phyloP scores from a whole-genome alignment of 1,140 invertebrate species.

The Pollicipes pollicipes region DNA sequence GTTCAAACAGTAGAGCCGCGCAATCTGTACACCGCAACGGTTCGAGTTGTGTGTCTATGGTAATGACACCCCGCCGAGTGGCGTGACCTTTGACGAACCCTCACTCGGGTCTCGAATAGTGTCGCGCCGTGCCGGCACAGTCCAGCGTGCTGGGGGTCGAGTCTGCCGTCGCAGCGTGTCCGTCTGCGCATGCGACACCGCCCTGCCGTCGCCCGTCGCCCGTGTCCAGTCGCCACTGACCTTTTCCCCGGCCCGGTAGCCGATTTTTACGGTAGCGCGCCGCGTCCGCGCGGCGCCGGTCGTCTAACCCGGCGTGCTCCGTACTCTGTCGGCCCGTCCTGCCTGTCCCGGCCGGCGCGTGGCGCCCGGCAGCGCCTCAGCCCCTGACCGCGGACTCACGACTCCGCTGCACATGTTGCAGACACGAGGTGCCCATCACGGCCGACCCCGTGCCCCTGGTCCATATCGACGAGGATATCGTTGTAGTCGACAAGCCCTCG shows the following conservation, averaged over 20 bases:
- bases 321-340: too few species aligned
- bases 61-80: too few species aligned
- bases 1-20: too few species aligned
- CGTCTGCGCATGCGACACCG: neutral
- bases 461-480: slow-evolving; percentile 90
- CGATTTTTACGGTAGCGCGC: neutral
- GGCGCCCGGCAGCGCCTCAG: too few species aligned
- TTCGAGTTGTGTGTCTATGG: slow-evolving; percentile 7
- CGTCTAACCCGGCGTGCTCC: too few species aligned
- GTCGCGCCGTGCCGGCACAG: too few species aligned
- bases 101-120: neutral
- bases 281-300: too few species aligned
- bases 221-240: too few species aligned
- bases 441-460: slow-evolving; percentile 84
- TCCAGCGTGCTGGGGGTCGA: neutral
- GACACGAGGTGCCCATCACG: slow-evolving; percentile 94
- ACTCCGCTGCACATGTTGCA: slow-evolving; percentile 35
- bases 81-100: too few species aligned
- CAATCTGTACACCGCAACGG: too few species aligned
- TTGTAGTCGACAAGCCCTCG: slow-evolving; percentile 98
- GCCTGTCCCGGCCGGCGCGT: too few species aligned
- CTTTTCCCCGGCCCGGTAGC: neutral
- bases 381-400: neutral
- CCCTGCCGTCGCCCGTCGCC: neutral
- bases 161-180: too few species aligned